A percentile compares a stretch with the other conserved stretches of the same genome.
These are phyloP conservation scores for Amiota minor DNA, from an alignment of 2,888 invertebrate genomes.

Conservation along the genomic window DNA sequence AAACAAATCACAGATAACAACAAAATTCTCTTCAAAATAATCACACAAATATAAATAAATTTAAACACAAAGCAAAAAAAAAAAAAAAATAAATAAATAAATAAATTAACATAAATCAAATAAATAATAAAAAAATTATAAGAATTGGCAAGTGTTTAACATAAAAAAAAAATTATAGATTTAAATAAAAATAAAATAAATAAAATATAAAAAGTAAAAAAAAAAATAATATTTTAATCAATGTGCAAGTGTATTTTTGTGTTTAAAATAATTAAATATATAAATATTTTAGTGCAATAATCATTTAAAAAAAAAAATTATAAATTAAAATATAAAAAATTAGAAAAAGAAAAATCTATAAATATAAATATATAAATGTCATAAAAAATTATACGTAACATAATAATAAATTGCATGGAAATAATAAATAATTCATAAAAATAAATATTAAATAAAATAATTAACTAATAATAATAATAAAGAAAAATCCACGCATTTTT, in stretches of 20 bases:
- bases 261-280: constrained; percentile 1
- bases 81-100: constrained; percentile 14
- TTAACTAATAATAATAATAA: background rate
- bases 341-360: too few species aligned
- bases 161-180: constrained; percentile 39
- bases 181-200: constrained; percentile 44
- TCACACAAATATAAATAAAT: background rate
- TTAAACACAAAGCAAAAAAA: background rate
- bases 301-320: constrained; percentile 31
- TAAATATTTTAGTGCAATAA: constrained; percentile 24
- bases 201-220: background rate
- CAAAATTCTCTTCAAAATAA: too few species aligned
- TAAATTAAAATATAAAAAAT: background rate
- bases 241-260: too few species aligned
- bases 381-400: constrained; percentile 10
- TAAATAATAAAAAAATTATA: too few species aligned
- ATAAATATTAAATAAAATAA: constrained; percentile 7
- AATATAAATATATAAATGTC: background rate
- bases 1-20: too few species aligned
- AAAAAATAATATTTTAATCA: too few species aligned
- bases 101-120: background rate
- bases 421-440: constrained; percentile 20
- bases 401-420: background rate
- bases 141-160: background rate
- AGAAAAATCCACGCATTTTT: background rate